Conservation (phyloP, 2,888 invertebrate genomes). For the Chrysina gloriosa region DNA sequence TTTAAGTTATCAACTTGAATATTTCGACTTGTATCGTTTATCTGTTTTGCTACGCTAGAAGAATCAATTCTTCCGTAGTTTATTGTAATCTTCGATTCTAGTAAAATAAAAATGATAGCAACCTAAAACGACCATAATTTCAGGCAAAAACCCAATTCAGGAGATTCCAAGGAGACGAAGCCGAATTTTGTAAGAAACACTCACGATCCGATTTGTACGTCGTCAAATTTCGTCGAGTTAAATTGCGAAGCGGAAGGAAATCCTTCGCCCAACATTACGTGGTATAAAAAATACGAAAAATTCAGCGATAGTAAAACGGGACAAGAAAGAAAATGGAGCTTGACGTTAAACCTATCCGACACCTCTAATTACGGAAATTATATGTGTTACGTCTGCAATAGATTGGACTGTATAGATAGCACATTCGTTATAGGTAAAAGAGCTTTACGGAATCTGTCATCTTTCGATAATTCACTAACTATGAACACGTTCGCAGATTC, state of each 20-base stretch:
- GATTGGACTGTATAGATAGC: conserved; percentile 80
- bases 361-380: conserved; percentile 78
- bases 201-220: conserved; percentile 2
- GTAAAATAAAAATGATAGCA: neutral
- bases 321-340: conserved; percentile 74
- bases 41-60: too few species aligned
- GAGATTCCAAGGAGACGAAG: neutral
- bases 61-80: too few species aligned
- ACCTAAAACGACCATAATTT: neutral
- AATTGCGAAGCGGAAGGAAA: conserved; percentile 81
- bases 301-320: conserved; percentile 69
- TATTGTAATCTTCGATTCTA: too few species aligned
- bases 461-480: neutral
- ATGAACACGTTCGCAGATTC: neutral
- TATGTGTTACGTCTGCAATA: conserved; percentile 88
- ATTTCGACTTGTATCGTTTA: too few species aligned
- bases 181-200: neutral
- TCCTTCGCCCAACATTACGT: conserved; percentile 83
- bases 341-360: conserved; percentile 67
- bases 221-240: conserved; percentile 59
- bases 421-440: conserved; percentile 65
- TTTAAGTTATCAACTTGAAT: too few species aligned
- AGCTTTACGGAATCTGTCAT: neutral
- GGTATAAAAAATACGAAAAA: conserved; percentile 70
- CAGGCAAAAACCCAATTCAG: neutral